These are phyloP conservation scores for Oplegnathus fasciatus DNA, from an alignment of 2,113 vertebrate genomes.

Conservation along the genomic window DNA sequence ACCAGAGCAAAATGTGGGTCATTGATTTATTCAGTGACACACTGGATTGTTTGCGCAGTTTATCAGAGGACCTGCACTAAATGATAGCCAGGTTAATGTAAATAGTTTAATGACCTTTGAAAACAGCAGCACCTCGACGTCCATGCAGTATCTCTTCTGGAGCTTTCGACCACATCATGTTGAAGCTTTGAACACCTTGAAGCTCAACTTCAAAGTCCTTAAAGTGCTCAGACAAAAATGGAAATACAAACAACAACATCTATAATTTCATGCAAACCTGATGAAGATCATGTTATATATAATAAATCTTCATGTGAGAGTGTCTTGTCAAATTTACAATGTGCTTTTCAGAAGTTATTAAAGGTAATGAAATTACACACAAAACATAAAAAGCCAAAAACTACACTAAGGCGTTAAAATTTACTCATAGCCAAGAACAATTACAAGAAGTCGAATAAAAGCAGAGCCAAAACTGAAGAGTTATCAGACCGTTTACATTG, in stretches of 20 bases:
- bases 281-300: neutral
- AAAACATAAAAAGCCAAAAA: neutral
- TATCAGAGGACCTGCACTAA: neutral
- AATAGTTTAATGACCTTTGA: neutral
- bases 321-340: neutral
- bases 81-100: neutral
- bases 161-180: neutral
- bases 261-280: neutral
- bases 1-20: constrained; percentile 16
- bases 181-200: neutral
- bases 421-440: neutral
- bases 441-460: neutral
- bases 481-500: neutral
- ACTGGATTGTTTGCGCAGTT: constrained; percentile 11
- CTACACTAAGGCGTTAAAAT: neutral
- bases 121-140: neutral
- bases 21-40: constrained; percentile 26
- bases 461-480: neutral
- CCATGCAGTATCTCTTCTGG: neutral
- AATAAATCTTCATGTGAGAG: neutral
- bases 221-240: neutral
- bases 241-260: neutral
- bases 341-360: neutral
- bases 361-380: neutral
- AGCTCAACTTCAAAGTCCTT: neutral